Conservation (phyloP, 2,888 invertebrate genomes). For the Chrysodeixis includens region DNA sequence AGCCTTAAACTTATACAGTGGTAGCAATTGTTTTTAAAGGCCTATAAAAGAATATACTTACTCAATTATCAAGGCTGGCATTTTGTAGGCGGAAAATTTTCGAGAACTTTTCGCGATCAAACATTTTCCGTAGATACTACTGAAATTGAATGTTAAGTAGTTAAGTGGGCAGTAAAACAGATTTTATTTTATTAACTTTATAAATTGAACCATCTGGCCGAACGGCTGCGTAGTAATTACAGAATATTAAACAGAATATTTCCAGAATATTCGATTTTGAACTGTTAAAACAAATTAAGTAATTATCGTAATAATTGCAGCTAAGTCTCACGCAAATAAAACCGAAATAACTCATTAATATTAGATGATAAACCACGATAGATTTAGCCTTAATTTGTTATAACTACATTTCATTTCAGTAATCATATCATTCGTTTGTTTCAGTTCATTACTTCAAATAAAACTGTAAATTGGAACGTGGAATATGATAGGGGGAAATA, state of each 20-base stretch:
- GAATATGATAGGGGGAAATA: conserved; percentile 88
- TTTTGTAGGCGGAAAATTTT: not conserved
- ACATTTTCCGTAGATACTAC: not conserved
- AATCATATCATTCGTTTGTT: conserved; percentile 8
- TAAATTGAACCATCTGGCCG: not conserved
- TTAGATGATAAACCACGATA: too few relatives aligned
- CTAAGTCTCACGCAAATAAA: too few relatives aligned
- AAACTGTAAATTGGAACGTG: conserved; percentile 90
- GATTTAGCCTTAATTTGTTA: too few relatives aligned
- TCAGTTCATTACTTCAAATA: conserved; percentile 82
- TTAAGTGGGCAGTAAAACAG: not conserved
- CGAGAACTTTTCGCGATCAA: not conserved
- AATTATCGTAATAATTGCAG: not conserved
- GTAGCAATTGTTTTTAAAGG: not conserved
- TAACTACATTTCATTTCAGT: not conserved
- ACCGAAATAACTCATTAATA: too few relatives aligned
- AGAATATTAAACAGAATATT: not conserved
- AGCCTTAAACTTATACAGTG: too few relatives aligned
- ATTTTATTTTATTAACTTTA: conserved; percentile 3
- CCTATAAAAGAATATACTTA: not conserved
- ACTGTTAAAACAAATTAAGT: not conserved
- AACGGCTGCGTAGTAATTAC: not conserved
- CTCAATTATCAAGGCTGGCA: not conserved
- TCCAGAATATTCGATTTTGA: not conserved
- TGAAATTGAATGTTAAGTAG: not conserved